These are phyloP conservation scores for Morone chrysops DNA, from an alignment of 2,113 vertebrate genomes.

Conservation along the genomic window DNA sequence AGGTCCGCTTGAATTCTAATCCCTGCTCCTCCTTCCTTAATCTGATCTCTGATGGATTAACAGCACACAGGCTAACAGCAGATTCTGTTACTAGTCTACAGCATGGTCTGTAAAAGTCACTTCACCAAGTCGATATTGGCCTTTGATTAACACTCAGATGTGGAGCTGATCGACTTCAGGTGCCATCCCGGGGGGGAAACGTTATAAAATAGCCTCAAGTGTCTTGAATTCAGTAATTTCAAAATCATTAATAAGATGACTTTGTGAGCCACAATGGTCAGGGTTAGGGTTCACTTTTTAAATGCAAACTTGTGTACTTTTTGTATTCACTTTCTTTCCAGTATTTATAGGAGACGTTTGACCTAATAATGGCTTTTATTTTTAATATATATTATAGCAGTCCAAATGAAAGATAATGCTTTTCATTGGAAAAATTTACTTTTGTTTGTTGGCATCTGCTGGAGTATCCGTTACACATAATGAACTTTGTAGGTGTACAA, in stretches of 20 bases:
- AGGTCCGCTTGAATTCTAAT: constrained; percentile 46
- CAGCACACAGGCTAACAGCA: constrained; percentile 24
- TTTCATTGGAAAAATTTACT: too few species aligned
- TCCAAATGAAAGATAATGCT: too few species aligned
- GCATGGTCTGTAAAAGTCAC: not conserved
- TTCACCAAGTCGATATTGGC: not conserved
- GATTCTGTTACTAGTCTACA: not conserved
- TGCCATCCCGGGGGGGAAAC: too few species aligned
- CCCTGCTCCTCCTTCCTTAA: constrained; percentile 47
- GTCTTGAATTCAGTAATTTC: not conserved
- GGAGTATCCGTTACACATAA: too few species aligned
- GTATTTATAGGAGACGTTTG: not conserved
- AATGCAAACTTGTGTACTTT: not conserved
- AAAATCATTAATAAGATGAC: not conserved
- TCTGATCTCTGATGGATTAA: constrained; percentile 66
- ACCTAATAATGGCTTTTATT: not conserved
- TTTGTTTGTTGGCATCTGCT: not conserved
- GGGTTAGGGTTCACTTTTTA: not conserved
- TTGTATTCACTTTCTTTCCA: not conserved
- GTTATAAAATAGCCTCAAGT: not conserved
- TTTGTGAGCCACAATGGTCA: not conserved
- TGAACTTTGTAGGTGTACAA: too few species aligned
- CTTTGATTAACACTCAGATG: not conserved
- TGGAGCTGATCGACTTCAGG: not conserved
- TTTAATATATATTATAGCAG: too few species aligned